Percentiles rank a stretch among this genome's conserved stretches.
phyloP scores from a whole-genome alignment of 2,888 invertebrate genomes.

The Elegia similella region DNA sequence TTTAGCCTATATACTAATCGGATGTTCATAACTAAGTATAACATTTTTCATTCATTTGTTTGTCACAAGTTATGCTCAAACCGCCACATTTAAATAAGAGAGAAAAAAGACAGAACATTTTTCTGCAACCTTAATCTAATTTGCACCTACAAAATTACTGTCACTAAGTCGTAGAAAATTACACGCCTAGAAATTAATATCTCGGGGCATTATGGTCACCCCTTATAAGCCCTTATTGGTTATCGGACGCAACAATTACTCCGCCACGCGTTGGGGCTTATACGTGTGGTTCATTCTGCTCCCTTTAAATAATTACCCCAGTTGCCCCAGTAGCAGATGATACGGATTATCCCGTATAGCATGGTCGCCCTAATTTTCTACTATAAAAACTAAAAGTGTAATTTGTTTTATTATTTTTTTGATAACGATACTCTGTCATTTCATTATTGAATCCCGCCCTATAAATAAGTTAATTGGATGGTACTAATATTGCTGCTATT shows the following conservation, averaged over 20 bases:
- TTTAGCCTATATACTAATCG: too few species aligned
- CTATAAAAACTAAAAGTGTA: slow-evolving; percentile 42
- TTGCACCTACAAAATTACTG: not conserved
- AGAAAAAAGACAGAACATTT: not conserved
- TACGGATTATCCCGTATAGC: slow-evolving; percentile 66
- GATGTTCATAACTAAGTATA: too few species aligned
- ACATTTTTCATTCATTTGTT: too few species aligned
- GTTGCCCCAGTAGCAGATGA: slow-evolving; percentile 68
- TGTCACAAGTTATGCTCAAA: too few species aligned
- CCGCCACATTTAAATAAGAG: not conserved
- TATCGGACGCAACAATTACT: slow-evolving; percentile 73
- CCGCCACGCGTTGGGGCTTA: slow-evolving; percentile 69
- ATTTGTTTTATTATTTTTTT: slow-evolving; percentile 30
- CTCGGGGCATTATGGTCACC: slow-evolving; percentile 40
- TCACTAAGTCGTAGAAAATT: not conserved
- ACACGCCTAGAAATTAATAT: slow-evolving; percentile 6
- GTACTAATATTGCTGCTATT: slow-evolving; percentile 5
- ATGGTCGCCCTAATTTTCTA: slow-evolving; percentile 34
- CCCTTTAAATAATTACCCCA: slow-evolving; percentile 77
- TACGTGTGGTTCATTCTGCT: slow-evolving; percentile 56
- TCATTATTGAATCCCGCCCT: slow-evolving; percentile 34
- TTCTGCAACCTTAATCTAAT: not conserved
- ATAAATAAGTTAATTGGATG: slow-evolving; percentile 23
- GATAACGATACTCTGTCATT: slow-evolving; percentile 33
- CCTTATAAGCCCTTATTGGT: slow-evolving; percentile 64